Percentiles rank a stretch among this genome's conserved stretches.
phyloP scores from a whole-genome alignment of 1,140 invertebrate genomes.

The Manduca sexta region DNA sequence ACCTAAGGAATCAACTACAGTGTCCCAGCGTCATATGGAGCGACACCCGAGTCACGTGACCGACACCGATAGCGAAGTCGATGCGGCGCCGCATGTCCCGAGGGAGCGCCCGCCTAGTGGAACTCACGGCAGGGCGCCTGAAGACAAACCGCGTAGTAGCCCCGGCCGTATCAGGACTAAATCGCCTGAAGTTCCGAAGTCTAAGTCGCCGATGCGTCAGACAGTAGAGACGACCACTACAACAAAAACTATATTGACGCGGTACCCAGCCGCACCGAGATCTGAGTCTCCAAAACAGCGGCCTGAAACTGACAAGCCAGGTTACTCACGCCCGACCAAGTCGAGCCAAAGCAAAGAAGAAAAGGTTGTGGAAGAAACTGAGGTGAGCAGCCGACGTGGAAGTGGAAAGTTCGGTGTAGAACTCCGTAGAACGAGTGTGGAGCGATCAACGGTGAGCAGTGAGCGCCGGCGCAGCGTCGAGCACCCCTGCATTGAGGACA shows the following conservation, averaged over 20 bases:
- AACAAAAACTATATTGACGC: constrained; percentile 28
- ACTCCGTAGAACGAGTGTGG: constrained; percentile 72
- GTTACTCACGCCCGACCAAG: constrained; percentile 53
- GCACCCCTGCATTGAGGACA: constrained; percentile 78
- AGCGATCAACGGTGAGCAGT: constrained; percentile 50
- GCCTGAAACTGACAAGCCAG: constrained; percentile 23
- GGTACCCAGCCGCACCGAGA: constrained; percentile 22
- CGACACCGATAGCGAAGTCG: constrained; percentile 27
- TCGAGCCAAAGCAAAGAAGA: constrained; percentile 57
- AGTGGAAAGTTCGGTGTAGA: constrained; percentile 79
- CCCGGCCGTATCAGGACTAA: constrained; percentile 25
- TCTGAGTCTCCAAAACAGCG: constrained; percentile 24
- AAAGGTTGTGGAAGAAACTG: constrained; percentile 39
- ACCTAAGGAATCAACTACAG: constrained; percentile 39
- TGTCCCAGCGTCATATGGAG: constrained; percentile 27
- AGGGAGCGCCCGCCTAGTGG: constrained; percentile 12
- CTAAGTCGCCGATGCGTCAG: constrained; percentile 37
- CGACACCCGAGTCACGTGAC: constrained; percentile 18
- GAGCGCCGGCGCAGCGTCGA: constrained; percentile 60
- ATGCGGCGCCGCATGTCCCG: constrained; percentile 13
- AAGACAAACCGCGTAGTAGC: constrained; percentile 26
- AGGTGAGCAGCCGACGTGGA: constrained; percentile 63
- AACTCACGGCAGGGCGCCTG: constrained; percentile 4
- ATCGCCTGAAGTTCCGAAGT: constrained; percentile 31
- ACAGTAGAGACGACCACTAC: constrained; percentile 24